Percentiles rank a stretch among this genome's conserved stretches.
These are phyloP conservation scores for Vireo griseus DNA, from an alignment of 2,797 vertebrate species.

Conservation along the genomic window DNA sequence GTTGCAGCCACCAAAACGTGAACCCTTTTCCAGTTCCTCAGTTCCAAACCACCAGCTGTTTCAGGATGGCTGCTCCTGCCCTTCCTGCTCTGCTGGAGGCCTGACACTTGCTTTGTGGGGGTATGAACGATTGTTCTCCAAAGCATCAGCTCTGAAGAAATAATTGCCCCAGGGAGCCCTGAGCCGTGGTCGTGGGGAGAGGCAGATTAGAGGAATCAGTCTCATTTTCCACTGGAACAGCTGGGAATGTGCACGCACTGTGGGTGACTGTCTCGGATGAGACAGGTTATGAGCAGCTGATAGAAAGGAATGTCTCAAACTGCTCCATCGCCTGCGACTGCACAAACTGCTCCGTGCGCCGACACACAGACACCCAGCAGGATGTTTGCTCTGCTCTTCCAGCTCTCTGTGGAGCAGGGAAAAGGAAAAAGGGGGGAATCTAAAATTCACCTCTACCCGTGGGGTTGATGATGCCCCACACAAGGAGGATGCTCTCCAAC, in stretches of 20 bases:
- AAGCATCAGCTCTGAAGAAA: background rate
- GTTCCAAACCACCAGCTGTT: background rate
- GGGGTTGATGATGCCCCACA: accelerated
- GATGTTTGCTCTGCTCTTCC: background rate
- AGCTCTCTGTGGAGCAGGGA: background rate
- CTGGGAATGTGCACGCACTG: background rate
- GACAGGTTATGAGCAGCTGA: background rate
- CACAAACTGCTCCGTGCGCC: accelerated
- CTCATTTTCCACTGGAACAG: conserved; percentile 3
- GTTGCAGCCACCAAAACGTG: background rate
- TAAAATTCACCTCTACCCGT: background rate
- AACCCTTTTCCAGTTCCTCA: background rate
- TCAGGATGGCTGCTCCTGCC: background rate
- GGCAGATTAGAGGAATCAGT: background rate
- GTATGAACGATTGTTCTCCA: background rate
- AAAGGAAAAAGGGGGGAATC: background rate
- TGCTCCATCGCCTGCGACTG: background rate
- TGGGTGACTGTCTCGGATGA: background rate
- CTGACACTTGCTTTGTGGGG: background rate
- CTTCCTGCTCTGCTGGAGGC: background rate
- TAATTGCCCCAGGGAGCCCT: background rate
- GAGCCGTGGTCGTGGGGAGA: background rate
- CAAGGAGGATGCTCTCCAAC: background rate
- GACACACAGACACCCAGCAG: background rate
- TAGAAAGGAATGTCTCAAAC: background rate